phyloP scores from a whole-genome alignment of 2,888 invertebrate species.

The Encarsia formosa region DNA sequence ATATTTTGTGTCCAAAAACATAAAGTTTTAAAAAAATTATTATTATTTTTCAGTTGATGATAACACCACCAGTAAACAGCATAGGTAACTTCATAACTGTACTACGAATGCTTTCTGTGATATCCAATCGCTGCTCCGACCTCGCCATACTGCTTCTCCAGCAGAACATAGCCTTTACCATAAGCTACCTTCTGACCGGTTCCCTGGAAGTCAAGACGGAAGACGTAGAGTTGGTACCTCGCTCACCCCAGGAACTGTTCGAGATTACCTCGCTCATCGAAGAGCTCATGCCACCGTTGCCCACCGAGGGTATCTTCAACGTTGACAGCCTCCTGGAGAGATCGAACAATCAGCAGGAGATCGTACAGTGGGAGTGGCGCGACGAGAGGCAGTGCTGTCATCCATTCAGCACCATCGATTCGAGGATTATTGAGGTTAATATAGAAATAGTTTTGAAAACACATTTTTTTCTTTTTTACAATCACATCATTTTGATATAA shows the following conservation, averaged over 20 bases:
- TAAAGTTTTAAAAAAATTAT: neutral
- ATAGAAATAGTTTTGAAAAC: neutral
- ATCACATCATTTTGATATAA: constrained; percentile 6
- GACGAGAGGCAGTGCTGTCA: constrained; percentile 90
- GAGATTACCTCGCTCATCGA: constrained; percentile 97
- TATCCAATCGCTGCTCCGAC: constrained; percentile 94
- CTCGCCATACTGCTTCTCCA: constrained; percentile 86
- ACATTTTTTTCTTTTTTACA: neutral
- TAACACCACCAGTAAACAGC: constrained; percentile 92
- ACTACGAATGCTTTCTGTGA: constrained; percentile 90
- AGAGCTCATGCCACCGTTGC: constrained; percentile 94
- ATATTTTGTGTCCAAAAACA: neutral
- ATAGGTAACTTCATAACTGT: constrained; percentile 95
- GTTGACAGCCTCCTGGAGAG: constrained; percentile 85
- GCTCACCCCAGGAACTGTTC: constrained; percentile 93
- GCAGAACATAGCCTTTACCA: constrained; percentile 93
- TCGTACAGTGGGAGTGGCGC: constrained; percentile 95
- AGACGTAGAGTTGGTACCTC: constrained; percentile 80
- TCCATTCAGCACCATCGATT: constrained; percentile 89
- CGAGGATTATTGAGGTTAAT: constrained; percentile 82
- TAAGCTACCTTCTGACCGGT: constrained; percentile 92
- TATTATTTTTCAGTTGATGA: constrained; percentile 64
- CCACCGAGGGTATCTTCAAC: constrained; percentile 90
- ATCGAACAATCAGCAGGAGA: constrained; percentile 65
- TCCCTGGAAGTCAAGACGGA: constrained; percentile 62